Evolutionary conservation across 2,888 invertebrate species (phyloP).

Genomic region (Leistus spinibarbis): DNA sequence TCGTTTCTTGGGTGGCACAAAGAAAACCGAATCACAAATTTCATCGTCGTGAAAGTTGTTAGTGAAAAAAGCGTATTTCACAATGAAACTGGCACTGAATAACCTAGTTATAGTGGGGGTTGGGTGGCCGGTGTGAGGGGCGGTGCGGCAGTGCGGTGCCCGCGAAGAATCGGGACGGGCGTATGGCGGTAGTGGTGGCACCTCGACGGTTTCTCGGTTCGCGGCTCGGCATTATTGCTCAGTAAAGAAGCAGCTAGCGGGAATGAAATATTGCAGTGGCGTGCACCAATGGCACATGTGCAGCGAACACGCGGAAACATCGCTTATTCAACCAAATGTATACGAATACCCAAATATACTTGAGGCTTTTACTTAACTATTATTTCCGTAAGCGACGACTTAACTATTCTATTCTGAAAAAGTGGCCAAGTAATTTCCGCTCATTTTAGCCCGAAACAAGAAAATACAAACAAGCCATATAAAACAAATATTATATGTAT

Average conservation of each 20-base stretch:
- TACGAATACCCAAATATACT: no score
- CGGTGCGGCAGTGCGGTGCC: not conserved
- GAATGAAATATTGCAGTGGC: not conserved
- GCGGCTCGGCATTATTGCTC: constrained; percentile 1
- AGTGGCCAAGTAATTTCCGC: no score
- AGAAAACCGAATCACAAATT: not conserved
- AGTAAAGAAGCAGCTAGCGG: not conserved
- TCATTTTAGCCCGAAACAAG: no score
- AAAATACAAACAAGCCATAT: no score
- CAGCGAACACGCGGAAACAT: not conserved
- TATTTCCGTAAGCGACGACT: no score
- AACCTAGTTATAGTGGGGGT: constrained; percentile 5
- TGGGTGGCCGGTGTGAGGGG: not conserved
- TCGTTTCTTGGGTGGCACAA: not conserved
- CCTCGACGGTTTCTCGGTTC: not conserved
- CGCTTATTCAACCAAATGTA: not conserved
- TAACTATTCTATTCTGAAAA: no score
- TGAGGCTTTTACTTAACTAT: no score
- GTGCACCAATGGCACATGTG: no score
- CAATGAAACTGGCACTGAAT: constrained; percentile 14
- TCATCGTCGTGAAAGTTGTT: not conserved
- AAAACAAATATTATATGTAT: no score
- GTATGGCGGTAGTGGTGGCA: not conserved
- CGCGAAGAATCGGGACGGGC: not conserved
- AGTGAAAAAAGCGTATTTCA: constrained; percentile 11